Evolutionary conservation across 2,797 vertebrate species (phyloP), one percentile per base, ranked within the genome.

Genomic region (Uromys caudimaculatus): DNA sequence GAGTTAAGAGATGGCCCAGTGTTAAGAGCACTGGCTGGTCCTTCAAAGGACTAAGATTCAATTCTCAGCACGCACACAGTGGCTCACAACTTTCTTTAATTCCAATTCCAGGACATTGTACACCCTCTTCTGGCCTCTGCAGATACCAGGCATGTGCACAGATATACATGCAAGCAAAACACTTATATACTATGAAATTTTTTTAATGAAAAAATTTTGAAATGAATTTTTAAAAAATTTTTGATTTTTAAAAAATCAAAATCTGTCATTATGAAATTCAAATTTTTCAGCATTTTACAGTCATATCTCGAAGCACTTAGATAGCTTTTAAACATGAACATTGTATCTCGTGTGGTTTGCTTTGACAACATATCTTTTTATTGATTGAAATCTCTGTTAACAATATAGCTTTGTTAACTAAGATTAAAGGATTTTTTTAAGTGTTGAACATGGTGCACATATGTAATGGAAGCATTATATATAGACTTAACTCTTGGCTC

Each of bases 341-440:
- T 92, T 94, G 85, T 92, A 75, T 95, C 84, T 90, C 73, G 12
- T 89, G 50, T 50, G 83, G 60, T 11, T 58, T 71, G 23, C 44
- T 83, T 94, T 96, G 82, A 86, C n/a, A 82, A n/a, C 62, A 6
- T 87, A 54, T 75, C n/a, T 77, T 76, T 90, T 84, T 94, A 92
- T 79, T 92, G 62, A 93, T n/a, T 92, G 29, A 93, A 94, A 89
- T 92, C 87, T 27, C 44, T 88, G 76, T 94, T 90, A 88, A 85
- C 73, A 85, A 41, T 90, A 86, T 44, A 92, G 71, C 77, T 94
- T 47, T 96, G 64, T 93, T 95, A 97, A 84, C 54, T 94, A 86
- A 82, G 71, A 89, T 90, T 58, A 92, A 86, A 94, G 47, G 85
- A 54, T 32, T 73, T 79, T 93, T 75, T 81, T 44, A 95, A 92